A percentile compares a stretch with the other conserved stretches of the same genome.
Conservation (phyloP, 2,113 vertebrate genomes). For the Chloebia gouldiae region DNA sequence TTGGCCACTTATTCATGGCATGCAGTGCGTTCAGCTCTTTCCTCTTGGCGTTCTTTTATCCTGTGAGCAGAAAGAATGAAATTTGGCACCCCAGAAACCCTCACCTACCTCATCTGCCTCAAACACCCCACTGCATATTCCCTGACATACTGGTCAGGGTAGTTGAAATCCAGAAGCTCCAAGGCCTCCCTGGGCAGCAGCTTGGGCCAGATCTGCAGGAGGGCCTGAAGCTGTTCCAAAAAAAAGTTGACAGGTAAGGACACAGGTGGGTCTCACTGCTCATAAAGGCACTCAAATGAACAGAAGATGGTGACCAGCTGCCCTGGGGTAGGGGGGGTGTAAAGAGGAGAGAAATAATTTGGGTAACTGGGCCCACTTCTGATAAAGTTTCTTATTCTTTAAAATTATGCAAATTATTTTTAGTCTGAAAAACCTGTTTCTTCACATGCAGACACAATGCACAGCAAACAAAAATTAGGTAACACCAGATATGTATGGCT, state of each 20-base stretch:
- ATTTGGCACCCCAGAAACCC: background rate
- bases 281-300: background rate
- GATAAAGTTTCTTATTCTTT: background rate
- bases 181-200: constrained; percentile 91
- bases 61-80: background rate
- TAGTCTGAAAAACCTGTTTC: background rate
- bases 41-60: background rate
- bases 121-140: constrained; percentile 92
- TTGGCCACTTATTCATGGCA: background rate
- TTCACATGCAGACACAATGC: background rate
- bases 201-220: constrained; percentile 97
- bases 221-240: constrained; percentile 87
- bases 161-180: constrained; percentile 97
- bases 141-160: constrained; percentile 96
- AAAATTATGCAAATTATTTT: background rate
- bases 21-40: background rate
- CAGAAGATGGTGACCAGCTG: background rate
- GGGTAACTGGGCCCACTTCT: background rate
- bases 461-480: background rate
- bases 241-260: background rate
- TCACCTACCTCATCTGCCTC: constrained; percentile 86
- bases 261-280: background rate
- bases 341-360: background rate
- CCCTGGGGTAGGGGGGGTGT: fast-evolving
- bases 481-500: background rate